Evolutionary conservation across 2,113 vertebrate genomes (phyloP).

Genomic region (Fulmarus glacialis): DNA sequence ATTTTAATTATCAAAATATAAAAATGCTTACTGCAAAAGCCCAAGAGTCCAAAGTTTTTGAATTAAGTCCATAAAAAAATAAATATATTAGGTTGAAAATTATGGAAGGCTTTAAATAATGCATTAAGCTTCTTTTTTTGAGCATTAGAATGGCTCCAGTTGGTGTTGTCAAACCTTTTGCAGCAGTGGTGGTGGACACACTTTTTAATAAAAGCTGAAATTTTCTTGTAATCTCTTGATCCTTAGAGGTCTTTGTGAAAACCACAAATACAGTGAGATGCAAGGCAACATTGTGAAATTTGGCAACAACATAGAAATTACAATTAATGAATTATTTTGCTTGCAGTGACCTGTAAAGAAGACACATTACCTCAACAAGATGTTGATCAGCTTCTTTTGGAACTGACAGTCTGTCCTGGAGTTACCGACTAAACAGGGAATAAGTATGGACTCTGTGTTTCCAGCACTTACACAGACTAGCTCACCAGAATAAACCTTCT

Average conservation of each 20-base stretch:
- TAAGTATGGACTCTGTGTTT: background rate
- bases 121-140: background rate
- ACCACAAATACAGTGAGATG: background rate
- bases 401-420: background rate
- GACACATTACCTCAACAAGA: background rate
- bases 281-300: background rate
- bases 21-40: background rate
- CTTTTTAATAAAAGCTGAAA: background rate
- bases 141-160: background rate
- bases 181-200: background rate
- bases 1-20: conserved; percentile 15
- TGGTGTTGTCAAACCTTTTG: background rate
- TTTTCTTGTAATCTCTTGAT: background rate
- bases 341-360: background rate
- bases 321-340: background rate
- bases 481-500: background rate
- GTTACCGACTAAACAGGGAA: background rate
- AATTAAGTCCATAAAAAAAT: conserved; percentile 22
- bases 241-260: background rate
- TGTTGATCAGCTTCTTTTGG: background rate
- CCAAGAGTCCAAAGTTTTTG: background rate
- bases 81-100: conserved; percentile 4
- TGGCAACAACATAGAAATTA: background rate
- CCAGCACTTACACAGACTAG: background rate
- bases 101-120: background rate